Percentiles rank a stretch among this genome's conserved stretches.
Conservation (phyloP, 1,140 invertebrate genomes). For the Bombus fervidus region DNA sequence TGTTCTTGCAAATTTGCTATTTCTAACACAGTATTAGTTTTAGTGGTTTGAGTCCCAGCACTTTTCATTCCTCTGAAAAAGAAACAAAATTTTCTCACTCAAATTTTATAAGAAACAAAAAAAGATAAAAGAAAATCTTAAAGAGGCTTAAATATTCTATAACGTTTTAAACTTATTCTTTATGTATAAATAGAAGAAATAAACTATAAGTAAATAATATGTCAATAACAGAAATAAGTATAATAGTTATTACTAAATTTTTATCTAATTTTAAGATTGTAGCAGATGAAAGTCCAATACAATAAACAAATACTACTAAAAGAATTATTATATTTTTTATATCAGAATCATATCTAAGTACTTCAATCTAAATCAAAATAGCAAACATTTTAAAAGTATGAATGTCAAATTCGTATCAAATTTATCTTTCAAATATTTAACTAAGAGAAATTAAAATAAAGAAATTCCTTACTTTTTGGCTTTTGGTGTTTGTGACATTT, state of each 20-base stretch:
- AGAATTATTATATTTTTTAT: too few species aligned
- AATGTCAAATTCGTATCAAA: background rate
- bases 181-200: background rate
- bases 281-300: too few species aligned
- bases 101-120: background rate
- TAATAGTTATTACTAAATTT: too few species aligned
- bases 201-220: too few species aligned
- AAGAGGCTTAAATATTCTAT: background rate
- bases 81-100: background rate
- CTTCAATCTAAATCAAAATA: background rate
- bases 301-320: too few species aligned
- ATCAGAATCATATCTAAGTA: too few species aligned
- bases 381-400: background rate
- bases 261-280: too few species aligned
- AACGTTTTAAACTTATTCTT: background rate
- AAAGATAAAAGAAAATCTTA: background rate
- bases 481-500: background rate
- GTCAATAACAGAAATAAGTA: too few species aligned
- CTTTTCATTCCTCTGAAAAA: constrained; percentile 18
- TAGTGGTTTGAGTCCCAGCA: constrained; percentile 23
- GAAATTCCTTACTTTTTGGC: background rate
- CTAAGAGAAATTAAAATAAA: background rate
- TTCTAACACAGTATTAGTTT: constrained; percentile 9
- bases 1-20: constrained; percentile 57
- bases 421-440: background rate